phyloP scores from a whole-genome alignment of 1,140 invertebrate species.

The Apis laboriosa region DNA sequence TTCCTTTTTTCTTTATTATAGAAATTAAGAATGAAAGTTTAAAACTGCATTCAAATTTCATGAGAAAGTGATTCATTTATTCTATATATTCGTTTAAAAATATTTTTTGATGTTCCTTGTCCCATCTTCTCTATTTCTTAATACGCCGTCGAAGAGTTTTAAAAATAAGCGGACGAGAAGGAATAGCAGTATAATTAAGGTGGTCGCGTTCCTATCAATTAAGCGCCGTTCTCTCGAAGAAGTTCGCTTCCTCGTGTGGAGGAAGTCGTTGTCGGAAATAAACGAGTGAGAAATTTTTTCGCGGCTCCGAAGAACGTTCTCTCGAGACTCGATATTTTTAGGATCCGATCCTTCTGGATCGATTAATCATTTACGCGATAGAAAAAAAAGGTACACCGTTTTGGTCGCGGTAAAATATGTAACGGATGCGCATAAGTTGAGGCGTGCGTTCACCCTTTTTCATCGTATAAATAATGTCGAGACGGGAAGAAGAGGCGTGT shows the following conservation, averaged over 20 bases:
- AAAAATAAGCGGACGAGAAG: slow-evolving; percentile 7
- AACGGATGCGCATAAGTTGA: slow-evolving; percentile 35
- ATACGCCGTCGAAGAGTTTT: not conserved
- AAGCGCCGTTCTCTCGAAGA: not conserved
- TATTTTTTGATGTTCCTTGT: not conserved
- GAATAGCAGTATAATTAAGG: not conserved
- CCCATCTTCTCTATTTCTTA: too few species aligned
- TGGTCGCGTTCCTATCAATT: slow-evolving; percentile 17
- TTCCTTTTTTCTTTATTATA: too few species aligned
- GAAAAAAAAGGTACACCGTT: slow-evolving; percentile 15
- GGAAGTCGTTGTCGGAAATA: slow-evolving; percentile 15
- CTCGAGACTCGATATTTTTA: slow-evolving; percentile 56
- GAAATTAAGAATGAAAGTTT: not conserved
- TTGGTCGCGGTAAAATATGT: slow-evolving; percentile 44
- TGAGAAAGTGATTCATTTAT: not conserved
- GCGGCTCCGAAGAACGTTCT: not conserved
- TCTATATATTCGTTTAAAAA: not conserved
- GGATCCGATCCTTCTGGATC: slow-evolving; percentile 41
- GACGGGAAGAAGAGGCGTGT: slow-evolving; percentile 6
- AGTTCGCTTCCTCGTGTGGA: not conserved
- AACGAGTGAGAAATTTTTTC: slow-evolving; percentile 11
- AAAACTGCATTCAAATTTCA: not conserved
- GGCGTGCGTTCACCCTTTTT: slow-evolving; percentile 32
- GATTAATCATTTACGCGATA: slow-evolving; percentile 69
- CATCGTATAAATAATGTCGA: slow-evolving; percentile 67